A percentile compares a stretch with the other conserved stretches of the same genome.
Evolutionary conservation across 2,888 invertebrate species (phyloP).

Genomic region (Hesperia comma): DNA sequence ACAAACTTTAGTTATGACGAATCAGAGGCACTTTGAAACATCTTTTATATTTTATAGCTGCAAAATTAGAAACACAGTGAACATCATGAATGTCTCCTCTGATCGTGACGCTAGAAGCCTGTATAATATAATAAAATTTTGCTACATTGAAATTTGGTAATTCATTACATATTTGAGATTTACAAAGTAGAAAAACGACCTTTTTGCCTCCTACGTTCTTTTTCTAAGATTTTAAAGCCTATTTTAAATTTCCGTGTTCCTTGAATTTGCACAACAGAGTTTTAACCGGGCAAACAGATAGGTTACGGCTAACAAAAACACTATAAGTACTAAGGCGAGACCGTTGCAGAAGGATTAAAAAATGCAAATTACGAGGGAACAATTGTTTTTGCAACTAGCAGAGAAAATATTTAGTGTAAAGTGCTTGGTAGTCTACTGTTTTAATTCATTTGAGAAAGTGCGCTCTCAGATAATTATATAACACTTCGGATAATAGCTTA

Average conservation of each 20-base stretch:
- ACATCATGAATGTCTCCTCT: too few species aligned
- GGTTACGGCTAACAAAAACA: conserved; percentile 24
- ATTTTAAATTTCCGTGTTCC: neutral
- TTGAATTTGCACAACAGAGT: neutral
- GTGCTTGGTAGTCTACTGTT: conserved; percentile 17
- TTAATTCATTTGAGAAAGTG: conserved; percentile 19
- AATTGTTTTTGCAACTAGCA: conserved; percentile 23
- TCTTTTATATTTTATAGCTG: too few species aligned
- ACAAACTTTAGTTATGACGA: too few species aligned
- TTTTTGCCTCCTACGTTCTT: too few species aligned
- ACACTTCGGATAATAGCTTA: neutral
- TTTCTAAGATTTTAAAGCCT: too few species aligned
- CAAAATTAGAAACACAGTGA: too few species aligned
- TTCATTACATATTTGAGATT: too few species aligned
- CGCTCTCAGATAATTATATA: conserved; percentile 1
- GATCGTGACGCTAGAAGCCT: too few species aligned
- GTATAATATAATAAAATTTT: too few species aligned
- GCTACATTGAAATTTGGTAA: too few species aligned
- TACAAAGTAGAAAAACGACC: too few species aligned
- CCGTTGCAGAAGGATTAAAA: conserved; percentile 25
- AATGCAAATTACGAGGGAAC: conserved; percentile 20
- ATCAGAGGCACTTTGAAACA: too few species aligned
- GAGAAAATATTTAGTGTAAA: conserved; percentile 19
- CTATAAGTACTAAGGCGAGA: conserved; percentile 14
- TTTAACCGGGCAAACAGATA: conserved; percentile 5